Conservation (phyloP, 2,797 vertebrate genomes). For the Avahi laniger region DNA sequence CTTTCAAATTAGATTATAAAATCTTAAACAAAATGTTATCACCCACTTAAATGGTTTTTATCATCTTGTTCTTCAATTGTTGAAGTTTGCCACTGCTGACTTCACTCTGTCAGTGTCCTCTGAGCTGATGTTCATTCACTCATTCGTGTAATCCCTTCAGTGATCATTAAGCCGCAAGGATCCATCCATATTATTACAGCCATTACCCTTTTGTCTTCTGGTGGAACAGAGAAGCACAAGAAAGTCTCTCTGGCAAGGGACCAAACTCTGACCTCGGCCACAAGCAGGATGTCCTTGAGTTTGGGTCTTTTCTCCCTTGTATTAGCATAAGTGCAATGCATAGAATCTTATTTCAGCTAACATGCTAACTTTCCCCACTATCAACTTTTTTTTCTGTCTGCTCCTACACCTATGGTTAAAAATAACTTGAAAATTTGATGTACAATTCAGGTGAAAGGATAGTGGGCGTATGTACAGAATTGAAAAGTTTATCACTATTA, state of each 20-base stretch:
- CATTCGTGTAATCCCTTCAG: not conserved
- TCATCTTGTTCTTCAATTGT: not conserved
- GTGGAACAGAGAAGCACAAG: not conserved
- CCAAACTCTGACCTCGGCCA: not conserved
- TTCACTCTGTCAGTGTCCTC: not conserved
- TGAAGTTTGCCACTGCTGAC: not conserved
- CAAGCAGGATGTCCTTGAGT: not conserved
- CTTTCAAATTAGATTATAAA: conserved; percentile 30
- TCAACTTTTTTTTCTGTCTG: not conserved
- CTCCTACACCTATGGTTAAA: conserved; percentile 24
- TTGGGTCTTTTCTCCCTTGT: not conserved
- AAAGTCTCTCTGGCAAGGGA: not conserved
- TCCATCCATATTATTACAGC: not conserved
- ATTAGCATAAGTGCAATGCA: not conserved
- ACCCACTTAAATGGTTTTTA: not conserved
- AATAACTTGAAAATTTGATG: conserved; percentile 31
- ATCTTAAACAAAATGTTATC: not conserved
- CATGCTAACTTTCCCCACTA: not conserved
- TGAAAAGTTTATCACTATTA: not conserved
- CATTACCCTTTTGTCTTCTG: not conserved
- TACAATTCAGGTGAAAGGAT: not conserved
- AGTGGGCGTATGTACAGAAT: not conserved
- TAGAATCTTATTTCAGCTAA: conserved; percentile 27
- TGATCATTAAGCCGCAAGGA: not conserved
- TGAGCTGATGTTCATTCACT: not conserved